Conservation (phyloP, 2,797 vertebrate species). For the Tapirus indicus region DNA sequence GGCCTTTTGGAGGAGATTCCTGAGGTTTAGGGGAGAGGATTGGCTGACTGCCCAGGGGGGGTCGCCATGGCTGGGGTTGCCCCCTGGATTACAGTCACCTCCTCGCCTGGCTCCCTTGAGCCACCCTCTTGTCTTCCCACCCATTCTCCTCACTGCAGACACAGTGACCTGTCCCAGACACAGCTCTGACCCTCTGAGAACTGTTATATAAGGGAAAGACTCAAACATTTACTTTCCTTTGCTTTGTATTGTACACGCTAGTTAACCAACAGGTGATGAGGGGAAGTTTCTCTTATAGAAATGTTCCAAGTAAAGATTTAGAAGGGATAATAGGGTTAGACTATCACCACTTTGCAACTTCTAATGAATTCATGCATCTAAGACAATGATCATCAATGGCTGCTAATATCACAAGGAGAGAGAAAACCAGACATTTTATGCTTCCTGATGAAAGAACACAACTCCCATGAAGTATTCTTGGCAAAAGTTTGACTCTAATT, state of each 20-base stretch:
- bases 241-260: fast-evolving
- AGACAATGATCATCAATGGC: not conserved
- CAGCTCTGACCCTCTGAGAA: not conserved
- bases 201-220: not conserved
- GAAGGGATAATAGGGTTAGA: not conserved
- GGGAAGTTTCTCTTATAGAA: not conserved
- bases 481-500: not conserved
- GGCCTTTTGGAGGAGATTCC: not conserved
- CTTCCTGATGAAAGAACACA: not conserved
- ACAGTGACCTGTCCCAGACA: not conserved
- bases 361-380: not conserved
- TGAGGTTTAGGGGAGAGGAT: not conserved
- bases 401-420: not conserved
- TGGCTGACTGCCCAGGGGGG: not conserved
- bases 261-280: not conserved
- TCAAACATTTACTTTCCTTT: not conserved
- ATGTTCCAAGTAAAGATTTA: not conserved
- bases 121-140: not conserved
- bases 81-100: not conserved
- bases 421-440: not conserved
- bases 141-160: not conserved
- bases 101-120: not conserved
- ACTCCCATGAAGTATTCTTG: not conserved
- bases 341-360: not conserved
- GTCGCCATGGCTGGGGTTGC: not conserved